Conservation (phyloP, 2,797 vertebrate species). For the Mormyrops attenuatus region DNA sequence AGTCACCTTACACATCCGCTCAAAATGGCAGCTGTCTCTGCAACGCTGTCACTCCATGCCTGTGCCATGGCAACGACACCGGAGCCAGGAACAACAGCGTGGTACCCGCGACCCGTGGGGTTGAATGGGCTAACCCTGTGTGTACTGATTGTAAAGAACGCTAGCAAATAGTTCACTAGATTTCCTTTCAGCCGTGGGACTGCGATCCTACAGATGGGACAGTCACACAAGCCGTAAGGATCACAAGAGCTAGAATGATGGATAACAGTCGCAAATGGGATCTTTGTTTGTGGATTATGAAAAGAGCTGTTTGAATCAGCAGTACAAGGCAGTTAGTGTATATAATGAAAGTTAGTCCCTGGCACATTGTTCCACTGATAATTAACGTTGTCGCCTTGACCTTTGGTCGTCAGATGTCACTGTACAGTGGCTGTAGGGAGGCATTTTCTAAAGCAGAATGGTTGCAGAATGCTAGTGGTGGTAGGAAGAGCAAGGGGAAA, state of each 20-base stretch:
- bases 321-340: background rate
- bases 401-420: background rate
- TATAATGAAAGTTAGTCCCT: background rate
- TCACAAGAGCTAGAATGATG: background rate
- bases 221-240: background rate
- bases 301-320: background rate
- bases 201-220: background rate
- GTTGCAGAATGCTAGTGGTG: background rate
- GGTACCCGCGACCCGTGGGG: conserved; percentile 21
- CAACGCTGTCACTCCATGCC: conserved; percentile 35
- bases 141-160: background rate
- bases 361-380: background rate
- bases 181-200: background rate
- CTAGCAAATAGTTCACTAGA: background rate
- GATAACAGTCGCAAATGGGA: background rate
- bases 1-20: background rate
- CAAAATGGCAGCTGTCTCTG: background rate
- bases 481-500: background rate
- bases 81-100: conserved; percentile 38
- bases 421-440: background rate
- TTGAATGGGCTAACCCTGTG: conserved; percentile 5
- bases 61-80: conserved; percentile 26
- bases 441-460: background rate
- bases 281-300: background rate
- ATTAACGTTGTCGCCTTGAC: background rate